phyloP scores from a whole-genome alignment of 1,140 invertebrate genomes.

The Aphelinus certus region DNA sequence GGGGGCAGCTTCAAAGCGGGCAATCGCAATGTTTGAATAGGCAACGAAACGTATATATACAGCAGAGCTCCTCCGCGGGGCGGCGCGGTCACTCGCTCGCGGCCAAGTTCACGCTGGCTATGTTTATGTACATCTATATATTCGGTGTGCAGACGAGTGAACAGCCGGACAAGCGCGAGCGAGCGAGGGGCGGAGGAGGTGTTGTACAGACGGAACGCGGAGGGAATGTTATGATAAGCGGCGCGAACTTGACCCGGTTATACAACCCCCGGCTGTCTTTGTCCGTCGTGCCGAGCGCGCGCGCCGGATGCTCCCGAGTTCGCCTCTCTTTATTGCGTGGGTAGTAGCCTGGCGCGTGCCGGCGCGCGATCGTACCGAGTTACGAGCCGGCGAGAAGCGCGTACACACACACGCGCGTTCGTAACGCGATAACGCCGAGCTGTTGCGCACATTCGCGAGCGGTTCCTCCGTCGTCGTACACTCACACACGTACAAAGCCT shows the following conservation, averaged over 20 bases:
- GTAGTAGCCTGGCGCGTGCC: conserved; percentile 18
- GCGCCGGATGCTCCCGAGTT: conserved; percentile 4
- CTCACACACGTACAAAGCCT: too few species aligned
- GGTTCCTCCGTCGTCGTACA: conserved; percentile 10
- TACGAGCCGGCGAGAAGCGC: conserved; percentile 49
- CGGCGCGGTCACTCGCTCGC: too few species aligned
- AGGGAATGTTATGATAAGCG: conserved; percentile 59
- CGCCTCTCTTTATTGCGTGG: conserved; percentile 28
- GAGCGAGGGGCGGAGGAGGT: conserved; percentile 38
- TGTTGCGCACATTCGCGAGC: conserved; percentile 50
- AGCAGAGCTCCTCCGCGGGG: too few species aligned
- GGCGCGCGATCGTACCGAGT: conserved; percentile 54
- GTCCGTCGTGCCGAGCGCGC: not conserved
- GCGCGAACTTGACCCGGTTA: conserved; percentile 62
- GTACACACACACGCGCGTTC: conserved; percentile 52
- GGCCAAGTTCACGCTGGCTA: too few species aligned
- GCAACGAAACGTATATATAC: too few species aligned
- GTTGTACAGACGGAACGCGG: conserved; percentile 51
- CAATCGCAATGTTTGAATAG: too few species aligned
- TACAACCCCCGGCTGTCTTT: not conserved
- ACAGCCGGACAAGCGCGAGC: too few species aligned
- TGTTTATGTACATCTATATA: too few species aligned
- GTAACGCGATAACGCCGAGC: conserved; percentile 59
- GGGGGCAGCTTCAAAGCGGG: too few species aligned
- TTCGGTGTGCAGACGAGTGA: too few species aligned